Evolutionary conservation across 2,113 vertebrate genomes (phyloP).

Genomic region (Natator depressus): DNA sequence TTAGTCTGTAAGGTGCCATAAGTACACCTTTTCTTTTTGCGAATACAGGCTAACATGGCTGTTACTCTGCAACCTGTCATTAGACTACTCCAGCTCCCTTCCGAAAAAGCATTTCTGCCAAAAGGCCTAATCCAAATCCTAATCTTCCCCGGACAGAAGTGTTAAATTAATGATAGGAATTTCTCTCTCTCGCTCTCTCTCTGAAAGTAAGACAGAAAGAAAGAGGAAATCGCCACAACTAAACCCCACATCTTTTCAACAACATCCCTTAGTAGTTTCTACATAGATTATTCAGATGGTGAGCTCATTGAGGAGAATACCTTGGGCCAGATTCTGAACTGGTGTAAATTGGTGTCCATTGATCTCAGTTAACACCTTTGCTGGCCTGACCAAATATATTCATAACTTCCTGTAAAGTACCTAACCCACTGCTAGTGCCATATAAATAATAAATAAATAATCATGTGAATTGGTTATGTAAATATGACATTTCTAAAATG

Average conservation of each 20-base stretch:
- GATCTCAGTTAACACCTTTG: background rate
- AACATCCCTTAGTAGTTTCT: background rate
- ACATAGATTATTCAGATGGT: background rate
- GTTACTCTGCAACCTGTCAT: no score
- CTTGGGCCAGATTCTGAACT: background rate
- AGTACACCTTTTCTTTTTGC: no score
- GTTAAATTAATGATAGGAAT: background rate
- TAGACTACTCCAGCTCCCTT: background rate
- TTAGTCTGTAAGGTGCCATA: no score
- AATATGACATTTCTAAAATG: slow-evolving; percentile 21
- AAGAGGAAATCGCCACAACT: background rate
- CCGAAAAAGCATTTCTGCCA: background rate
- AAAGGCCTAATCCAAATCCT: background rate
- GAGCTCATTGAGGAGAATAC: background rate
- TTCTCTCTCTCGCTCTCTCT: no score
- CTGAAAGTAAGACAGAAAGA: no score
- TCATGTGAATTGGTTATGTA: slow-evolving; percentile 18
- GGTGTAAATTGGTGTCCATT: background rate
- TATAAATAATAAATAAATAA: background rate
- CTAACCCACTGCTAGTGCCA: background rate
- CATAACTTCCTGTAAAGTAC: background rate
- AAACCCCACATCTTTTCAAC: background rate
- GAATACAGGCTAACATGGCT: no score
- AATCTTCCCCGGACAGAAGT: background rate
- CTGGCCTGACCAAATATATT: background rate